phyloP scores from a whole-genome alignment of 1,140 invertebrate genomes.

The Hyphantria cunea region DNA sequence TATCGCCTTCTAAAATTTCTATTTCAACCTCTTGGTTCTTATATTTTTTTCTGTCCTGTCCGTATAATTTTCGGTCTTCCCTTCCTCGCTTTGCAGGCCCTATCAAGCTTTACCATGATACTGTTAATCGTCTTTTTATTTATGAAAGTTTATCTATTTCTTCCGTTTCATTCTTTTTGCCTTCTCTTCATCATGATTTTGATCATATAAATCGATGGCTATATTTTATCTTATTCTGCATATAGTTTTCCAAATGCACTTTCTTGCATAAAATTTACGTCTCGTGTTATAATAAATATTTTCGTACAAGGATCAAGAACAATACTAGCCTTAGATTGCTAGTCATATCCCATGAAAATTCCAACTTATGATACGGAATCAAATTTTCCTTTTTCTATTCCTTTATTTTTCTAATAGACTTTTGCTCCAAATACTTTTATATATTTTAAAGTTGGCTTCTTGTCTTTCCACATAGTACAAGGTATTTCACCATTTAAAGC shows the following conservation, averaged over 20 bases:
- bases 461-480: too few relatives aligned
- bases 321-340: constrained; percentile 20
- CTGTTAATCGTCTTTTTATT: too few relatives aligned
- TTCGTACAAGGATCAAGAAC: constrained; percentile 30
- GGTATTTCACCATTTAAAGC: constrained; percentile 19
- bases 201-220: constrained; percentile 1
- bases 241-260: constrained; percentile 22
- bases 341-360: constrained; percentile 12
- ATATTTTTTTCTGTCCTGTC: constrained; percentile 30
- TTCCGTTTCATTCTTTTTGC: constrained; percentile 2
- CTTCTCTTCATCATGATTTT: neutral
- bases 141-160: neutral
- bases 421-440: constrained; percentile 33
- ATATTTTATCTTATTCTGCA: constrained; percentile 13
- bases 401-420: constrained; percentile 30
- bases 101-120: constrained; percentile 5
- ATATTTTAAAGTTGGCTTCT: constrained; percentile 37
- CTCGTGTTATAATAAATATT: constrained; percentile 22
- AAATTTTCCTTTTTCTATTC: constrained; percentile 29
- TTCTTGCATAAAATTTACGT: constrained; percentile 33
- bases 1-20: neutral
- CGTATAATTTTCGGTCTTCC: constrained; percentile 30
- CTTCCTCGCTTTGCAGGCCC: constrained; percentile 23
- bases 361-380: constrained; percentile 17
- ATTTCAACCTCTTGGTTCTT: neutral